Evolutionary conservation across 2,113 vertebrate genomes (phyloP).

Genomic region (Podarcis muralis): DNA sequence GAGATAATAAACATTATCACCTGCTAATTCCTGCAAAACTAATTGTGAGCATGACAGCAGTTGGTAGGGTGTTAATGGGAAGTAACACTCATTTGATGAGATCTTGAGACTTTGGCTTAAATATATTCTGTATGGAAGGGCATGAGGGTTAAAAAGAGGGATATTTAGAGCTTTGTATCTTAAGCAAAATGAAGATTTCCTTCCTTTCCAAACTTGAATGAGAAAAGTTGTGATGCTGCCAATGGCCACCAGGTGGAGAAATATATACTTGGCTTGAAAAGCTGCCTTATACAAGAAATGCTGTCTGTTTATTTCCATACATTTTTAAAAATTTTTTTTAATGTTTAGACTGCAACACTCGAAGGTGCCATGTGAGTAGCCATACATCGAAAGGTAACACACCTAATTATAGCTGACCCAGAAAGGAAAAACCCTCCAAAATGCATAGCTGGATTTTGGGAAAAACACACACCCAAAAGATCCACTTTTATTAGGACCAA

Average conservation of each 20-base stretch:
- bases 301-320: neutral
- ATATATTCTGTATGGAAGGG: neutral
- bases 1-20: neutral
- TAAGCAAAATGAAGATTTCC: neutral
- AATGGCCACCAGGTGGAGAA: constrained; percentile 1
- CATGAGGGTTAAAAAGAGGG: neutral
- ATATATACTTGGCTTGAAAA: neutral
- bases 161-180: neutral
- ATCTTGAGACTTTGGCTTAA: neutral
- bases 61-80: neutral
- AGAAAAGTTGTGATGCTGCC: neutral
- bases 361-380: neutral
- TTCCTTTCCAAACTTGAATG: neutral
- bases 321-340: neutral
- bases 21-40: neutral
- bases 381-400: neutral
- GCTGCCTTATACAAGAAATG: neutral
- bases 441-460: neutral
- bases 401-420: neutral
- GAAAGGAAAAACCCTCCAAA: neutral
- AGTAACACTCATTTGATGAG: neutral
- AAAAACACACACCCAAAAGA: no score
- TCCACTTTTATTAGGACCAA: neutral
- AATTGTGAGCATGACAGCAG: neutral
- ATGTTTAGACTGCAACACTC: neutral